A percentile compares a stretch with the other conserved stretches of the same genome.
phyloP scores from a whole-genome alignment of 2,888 invertebrate genomes.

The Hypomecis punctinalis region DNA sequence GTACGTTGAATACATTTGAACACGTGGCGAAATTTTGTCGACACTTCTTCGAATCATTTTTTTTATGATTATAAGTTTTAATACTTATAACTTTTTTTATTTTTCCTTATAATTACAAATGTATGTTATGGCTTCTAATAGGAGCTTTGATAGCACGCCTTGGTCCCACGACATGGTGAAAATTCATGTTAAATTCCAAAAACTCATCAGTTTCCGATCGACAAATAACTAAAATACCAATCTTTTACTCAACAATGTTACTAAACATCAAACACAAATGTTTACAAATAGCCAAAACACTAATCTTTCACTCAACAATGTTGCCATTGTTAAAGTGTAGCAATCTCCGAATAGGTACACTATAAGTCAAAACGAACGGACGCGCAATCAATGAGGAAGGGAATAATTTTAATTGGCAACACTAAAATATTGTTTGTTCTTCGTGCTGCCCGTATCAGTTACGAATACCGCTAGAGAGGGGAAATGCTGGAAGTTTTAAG shows the following conservation, averaged over 20 bases:
- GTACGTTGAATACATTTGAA: too few species aligned
- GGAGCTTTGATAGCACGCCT: too few species aligned
- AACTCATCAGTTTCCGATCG: not conserved
- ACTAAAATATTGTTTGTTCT: conserved; percentile 76
- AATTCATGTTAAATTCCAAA: too few species aligned
- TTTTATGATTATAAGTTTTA: too few species aligned
- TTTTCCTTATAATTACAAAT: too few species aligned
- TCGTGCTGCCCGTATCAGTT: conserved; percentile 64
- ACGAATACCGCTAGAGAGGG: conserved; percentile 58
- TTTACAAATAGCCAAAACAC: not conserved
- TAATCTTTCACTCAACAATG: conserved; percentile 6
- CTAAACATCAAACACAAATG: not conserved
- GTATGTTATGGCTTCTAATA: too few species aligned
- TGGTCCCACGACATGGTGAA: too few species aligned
- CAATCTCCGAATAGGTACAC: conserved; percentile 5
- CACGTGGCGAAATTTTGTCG: too few species aligned
- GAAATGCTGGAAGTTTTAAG: conserved; percentile 36
- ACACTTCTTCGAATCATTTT: too few species aligned
- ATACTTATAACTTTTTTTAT: too few species aligned
- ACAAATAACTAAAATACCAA: not conserved
- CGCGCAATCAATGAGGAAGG: conserved; percentile 54
- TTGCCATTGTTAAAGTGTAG: conserved; percentile 12
- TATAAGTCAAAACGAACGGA: conserved; percentile 31
- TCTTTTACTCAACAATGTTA: conserved; percentile 9
- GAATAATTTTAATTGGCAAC: conserved; percentile 81